These are phyloP conservation scores for Stenurella melanura DNA, from an alignment of 2,888 invertebrate species.

Conservation along the genomic window DNA sequence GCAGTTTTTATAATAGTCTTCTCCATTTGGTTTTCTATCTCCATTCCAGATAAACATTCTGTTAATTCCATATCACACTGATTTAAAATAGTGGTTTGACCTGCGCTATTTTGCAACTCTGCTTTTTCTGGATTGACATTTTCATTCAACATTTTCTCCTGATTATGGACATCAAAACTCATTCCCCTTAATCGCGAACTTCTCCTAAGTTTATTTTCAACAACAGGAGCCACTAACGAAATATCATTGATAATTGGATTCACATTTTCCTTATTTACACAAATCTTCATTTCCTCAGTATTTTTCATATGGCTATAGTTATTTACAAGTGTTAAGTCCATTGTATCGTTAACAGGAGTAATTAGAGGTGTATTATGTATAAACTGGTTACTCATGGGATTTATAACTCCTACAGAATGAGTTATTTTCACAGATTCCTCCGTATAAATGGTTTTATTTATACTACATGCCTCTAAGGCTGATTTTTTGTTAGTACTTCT, in stretches of 20 bases:
- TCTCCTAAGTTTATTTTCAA: background rate
- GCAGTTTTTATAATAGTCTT: background rate
- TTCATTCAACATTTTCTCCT: background rate
- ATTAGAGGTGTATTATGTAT: background rate
- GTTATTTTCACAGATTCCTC: background rate
- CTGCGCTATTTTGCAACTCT: background rate
- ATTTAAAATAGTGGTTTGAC: background rate
- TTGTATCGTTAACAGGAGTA: slow-evolving; percentile 9
- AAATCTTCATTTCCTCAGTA: slow-evolving; percentile 7
- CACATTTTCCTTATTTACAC: slow-evolving; percentile 13
- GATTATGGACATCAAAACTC: background rate
- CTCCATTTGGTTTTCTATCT: background rate
- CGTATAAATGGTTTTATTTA: background rate
- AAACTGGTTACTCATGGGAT: background rate
- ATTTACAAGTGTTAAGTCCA: background rate
- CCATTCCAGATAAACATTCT: background rate
- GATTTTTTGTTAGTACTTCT: background rate
- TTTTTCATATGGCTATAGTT: background rate
- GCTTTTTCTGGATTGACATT: background rate
- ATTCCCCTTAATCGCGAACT: background rate
- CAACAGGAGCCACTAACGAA: background rate
- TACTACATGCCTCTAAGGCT: background rate
- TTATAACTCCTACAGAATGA: background rate
- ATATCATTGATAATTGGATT: slow-evolving; percentile 18
- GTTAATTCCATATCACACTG: slow-evolving; percentile 18